Conservation (phyloP, 2,888 invertebrate species). For the Eilema griseolum region DNA sequence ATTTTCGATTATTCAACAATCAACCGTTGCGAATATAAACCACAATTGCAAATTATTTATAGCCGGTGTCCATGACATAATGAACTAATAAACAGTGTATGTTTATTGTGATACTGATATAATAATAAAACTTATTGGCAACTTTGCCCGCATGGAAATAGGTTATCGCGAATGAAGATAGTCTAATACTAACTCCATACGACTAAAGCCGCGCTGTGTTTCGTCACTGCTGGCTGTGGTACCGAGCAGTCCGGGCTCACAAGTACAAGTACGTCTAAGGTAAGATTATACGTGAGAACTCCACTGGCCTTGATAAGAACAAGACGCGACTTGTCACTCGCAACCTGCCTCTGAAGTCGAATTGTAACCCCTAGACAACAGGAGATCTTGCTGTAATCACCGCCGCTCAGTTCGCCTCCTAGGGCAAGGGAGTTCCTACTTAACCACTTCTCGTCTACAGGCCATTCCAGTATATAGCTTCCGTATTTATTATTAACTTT, state of each 20-base stretch:
- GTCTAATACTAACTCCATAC: background rate
- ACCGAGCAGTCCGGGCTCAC: too few relatives aligned
- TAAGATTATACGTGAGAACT: background rate
- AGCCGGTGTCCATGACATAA: conserved; percentile 6
- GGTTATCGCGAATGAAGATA: background rate
- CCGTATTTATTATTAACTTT: background rate
- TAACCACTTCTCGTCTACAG: background rate
- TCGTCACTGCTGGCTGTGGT: background rate
- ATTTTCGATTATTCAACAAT: background rate
- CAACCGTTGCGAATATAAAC: conserved; percentile 13
- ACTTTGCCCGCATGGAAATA: conserved; percentile 2
- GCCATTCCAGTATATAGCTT: background rate
- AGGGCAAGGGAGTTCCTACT: background rate
- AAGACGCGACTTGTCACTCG: too few relatives aligned
- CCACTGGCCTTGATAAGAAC: background rate
- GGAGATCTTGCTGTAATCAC: too few relatives aligned
- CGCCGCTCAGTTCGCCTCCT: background rate
- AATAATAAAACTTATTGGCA: conserved; percentile 1
- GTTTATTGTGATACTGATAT: background rate
- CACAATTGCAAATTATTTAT: conserved; percentile 13
- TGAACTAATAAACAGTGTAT: background rate
- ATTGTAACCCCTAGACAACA: too few relatives aligned
- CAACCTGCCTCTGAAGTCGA: too few relatives aligned
- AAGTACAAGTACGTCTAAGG: background rate
- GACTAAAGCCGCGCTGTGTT: background rate